Percentiles rank a stretch among this genome's conserved stretches.
phyloP scores from a whole-genome alignment of 2,113 vertebrate genomes.

The Tachycineta bicolor region DNA sequence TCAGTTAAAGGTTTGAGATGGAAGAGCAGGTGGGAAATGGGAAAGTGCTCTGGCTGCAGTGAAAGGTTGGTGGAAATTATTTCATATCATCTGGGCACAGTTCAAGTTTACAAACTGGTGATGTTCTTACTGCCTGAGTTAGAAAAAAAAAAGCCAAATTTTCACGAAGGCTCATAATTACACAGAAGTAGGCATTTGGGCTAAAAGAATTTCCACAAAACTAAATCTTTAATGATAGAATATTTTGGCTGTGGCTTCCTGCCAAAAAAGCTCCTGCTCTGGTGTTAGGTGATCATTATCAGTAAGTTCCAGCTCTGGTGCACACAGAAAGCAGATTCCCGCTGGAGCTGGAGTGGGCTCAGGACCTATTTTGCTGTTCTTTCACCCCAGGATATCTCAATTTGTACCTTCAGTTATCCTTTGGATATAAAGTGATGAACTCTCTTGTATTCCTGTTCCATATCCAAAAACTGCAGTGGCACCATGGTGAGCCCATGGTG shows the following conservation, averaged over 20 bases:
- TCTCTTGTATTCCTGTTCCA: background rate
- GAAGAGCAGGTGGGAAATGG: background rate
- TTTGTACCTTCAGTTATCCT: background rate
- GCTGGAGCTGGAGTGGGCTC: background rate
- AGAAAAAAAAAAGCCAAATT: background rate
- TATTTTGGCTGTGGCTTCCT: background rate
- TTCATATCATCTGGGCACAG: background rate
- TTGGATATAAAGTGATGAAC: background rate
- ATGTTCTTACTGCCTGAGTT: background rate
- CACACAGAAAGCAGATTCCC: background rate
- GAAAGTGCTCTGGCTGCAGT: background rate
- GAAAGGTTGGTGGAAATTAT: background rate
- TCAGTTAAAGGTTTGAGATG: background rate
- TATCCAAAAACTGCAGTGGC: background rate
- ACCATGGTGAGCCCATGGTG: background rate
- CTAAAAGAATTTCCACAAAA: background rate
- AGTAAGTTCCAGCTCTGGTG: background rate
- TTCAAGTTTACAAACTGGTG: background rate
- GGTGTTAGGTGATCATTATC: background rate
- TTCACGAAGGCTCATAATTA: background rate
- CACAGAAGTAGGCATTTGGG: background rate
- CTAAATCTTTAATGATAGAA: background rate
- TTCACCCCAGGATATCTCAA: background rate
- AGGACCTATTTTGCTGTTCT: rapidly evolving
- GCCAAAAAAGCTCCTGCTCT: background rate